These are phyloP conservation scores for Ditylenchus dipsaci DNA, from an alignment of 1,140 invertebrate species.

Conservation along the genomic window DNA sequence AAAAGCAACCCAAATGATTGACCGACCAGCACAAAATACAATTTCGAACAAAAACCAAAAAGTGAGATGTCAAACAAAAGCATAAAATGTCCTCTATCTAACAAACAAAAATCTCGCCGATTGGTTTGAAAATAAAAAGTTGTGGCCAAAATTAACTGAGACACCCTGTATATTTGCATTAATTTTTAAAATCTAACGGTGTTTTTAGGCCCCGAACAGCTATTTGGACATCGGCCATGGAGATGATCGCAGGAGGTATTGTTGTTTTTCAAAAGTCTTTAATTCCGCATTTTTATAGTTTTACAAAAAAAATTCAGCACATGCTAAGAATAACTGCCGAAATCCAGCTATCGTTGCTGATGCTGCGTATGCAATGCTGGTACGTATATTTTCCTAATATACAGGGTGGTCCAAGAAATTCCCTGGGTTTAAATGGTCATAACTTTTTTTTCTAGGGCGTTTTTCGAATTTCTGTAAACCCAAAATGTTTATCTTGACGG, in stretches of 20 bases:
- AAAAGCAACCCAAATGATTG: too few relatives aligned
- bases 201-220: constrained; percentile 64
- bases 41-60: too few relatives aligned
- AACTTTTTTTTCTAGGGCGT: too few relatives aligned
- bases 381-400: not conserved
- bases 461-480: too few relatives aligned
- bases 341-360: constrained; percentile 84
- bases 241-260: constrained; percentile 76
- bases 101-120: too few relatives aligned
- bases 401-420: too few relatives aligned
- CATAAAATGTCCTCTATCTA: not conserved
- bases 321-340: constrained; percentile 64
- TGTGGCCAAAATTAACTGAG: too few relatives aligned
- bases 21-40: too few relatives aligned
- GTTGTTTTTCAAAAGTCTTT: not conserved
- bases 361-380: constrained; percentile 38
- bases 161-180: not conserved
- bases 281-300: not conserved
- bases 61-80: too few relatives aligned
- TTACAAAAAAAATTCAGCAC: not conserved
- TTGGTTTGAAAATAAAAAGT: too few relatives aligned
- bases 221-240: constrained; percentile 89
- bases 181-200: not conserved
- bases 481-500: too few relatives aligned
- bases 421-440: too few relatives aligned